These are phyloP conservation scores for Papilio glaucus DNA, from an alignment of 1,140 invertebrate genomes.

Conservation along the genomic window DNA sequence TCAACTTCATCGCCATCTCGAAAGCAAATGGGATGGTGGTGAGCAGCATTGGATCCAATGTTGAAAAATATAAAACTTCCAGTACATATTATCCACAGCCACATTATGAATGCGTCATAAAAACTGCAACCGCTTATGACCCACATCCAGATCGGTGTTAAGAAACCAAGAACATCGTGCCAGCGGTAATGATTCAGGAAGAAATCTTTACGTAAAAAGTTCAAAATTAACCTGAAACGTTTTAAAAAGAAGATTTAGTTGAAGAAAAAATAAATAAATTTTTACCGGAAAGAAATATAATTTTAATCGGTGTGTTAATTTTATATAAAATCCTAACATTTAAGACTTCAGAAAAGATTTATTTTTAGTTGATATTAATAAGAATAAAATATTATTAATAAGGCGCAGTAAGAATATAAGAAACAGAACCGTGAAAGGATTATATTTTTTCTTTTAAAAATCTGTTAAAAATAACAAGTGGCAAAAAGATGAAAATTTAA, in stretches of 20 bases:
- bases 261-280: neutral
- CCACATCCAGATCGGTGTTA: constrained; percentile 68
- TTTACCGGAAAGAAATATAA: no score
- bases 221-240: constrained; percentile 54
- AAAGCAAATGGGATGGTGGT: constrained; percentile 92
- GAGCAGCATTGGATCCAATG: constrained; percentile 89
- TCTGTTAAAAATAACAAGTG: no score
- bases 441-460: no score
- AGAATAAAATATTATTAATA: no score
- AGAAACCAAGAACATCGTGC: constrained; percentile 63
- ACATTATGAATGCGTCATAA: constrained; percentile 73
- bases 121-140: constrained; percentile 54
- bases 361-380: no score
- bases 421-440: no score
- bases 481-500: no score
- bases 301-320: no score
- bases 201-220: constrained; percentile 59
- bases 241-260: no score
- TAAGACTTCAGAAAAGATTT: no score
- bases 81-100: constrained; percentile 85
- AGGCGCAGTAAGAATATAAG: no score
- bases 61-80: constrained; percentile 86
- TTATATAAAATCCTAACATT: no score
- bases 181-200: constrained; percentile 62
- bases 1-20: constrained; percentile 89